Percentiles rank a stretch among this genome's conserved stretches.
Conservation (phyloP, 2,888 invertebrate species). For the Ophion costatus region DNA sequence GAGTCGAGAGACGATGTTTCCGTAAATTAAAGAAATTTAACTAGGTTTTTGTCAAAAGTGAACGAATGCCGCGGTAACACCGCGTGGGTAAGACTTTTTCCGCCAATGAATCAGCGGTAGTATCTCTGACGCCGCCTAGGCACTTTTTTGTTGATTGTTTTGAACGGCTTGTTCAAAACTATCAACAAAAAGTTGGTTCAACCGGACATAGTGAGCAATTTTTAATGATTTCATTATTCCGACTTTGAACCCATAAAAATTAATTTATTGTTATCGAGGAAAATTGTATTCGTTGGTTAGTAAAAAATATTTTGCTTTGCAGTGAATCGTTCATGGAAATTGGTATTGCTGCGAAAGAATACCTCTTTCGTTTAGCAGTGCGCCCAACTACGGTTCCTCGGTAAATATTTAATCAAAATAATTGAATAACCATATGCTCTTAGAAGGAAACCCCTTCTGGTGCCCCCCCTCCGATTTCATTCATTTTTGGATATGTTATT, state of each 20-base stretch:
- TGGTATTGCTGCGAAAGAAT: background rate
- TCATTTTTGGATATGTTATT: too few relatives aligned
- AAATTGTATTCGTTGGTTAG: background rate
- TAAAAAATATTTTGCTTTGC: background rate
- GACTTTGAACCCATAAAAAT: background rate
- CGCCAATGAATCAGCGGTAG: background rate
- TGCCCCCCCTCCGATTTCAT: too few relatives aligned
- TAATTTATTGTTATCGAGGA: background rate
- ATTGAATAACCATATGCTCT: background rate
- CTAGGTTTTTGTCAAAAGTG: background rate
- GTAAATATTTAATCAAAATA: constrained; percentile 5
- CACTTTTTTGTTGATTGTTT: background rate
- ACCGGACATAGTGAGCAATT: background rate
- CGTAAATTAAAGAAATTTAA: background rate
- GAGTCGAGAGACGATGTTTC: background rate
- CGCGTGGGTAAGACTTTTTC: background rate
- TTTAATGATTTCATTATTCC: too few relatives aligned
- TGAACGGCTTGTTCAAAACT: background rate
- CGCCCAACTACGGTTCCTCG: background rate
- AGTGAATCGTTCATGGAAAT: constrained; percentile 9
- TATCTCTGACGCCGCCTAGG: background rate
- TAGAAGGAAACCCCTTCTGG: too few relatives aligned
- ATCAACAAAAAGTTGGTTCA: background rate
- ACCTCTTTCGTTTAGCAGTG: background rate
- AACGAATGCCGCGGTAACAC: background rate